Percentiles rank a stretch among this genome's conserved stretches.
phyloP scores from a whole-genome alignment of 2,113 vertebrate species.

The Syrrhaptes paradoxus region DNA sequence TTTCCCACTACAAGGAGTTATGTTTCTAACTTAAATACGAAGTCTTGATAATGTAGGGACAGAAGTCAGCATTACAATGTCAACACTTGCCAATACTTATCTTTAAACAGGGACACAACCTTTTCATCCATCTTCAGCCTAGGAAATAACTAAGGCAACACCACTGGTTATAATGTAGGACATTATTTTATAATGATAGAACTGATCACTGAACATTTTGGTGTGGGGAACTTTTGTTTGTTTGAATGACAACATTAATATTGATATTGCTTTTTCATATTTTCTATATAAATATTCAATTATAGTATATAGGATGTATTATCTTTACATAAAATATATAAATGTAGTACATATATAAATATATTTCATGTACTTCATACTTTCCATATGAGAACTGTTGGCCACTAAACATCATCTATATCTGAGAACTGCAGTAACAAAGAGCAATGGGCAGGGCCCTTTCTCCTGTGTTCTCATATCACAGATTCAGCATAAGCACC shows the following conservation, averaged over 20 bases:
- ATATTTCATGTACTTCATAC: neutral
- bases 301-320: too few species aligned
- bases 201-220: neutral
- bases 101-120: neutral
- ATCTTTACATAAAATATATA: too few species aligned
- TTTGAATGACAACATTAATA: neutral
- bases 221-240: neutral
- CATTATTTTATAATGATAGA: neutral
- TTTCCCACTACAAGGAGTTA: neutral
- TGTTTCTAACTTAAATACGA: neutral
- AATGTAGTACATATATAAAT: too few species aligned
- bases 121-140: neutral
- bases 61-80: neutral
- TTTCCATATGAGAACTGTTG: neutral
- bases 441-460: neutral
- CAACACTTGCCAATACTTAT: neutral
- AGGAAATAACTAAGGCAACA: neutral
- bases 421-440: neutral
- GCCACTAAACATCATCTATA: neutral
- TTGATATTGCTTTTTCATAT: neutral
- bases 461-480: accelerated
- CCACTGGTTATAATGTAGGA: neutral
- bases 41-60: neutral
- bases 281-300: neutral
- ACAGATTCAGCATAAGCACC: neutral